Base-by-base conservation (phyloP, 2,797 vertebrate genomes). In the Harpagifer antarcticus region DNA sequence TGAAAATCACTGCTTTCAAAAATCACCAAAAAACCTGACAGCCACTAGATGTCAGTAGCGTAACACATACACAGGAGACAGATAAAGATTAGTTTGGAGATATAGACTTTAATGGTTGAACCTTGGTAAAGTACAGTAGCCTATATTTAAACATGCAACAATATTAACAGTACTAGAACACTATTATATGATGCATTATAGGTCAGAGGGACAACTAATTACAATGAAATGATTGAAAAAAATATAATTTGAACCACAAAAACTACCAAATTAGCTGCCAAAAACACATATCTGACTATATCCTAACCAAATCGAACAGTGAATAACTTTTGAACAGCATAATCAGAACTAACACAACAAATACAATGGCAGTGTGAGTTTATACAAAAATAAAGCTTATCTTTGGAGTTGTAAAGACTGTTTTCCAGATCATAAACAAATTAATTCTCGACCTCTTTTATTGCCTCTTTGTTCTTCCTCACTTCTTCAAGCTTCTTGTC, bases 401-500 rank as follows among this genome's bases (percentile, higher is more conserved):
- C 89, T 95, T 95, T 94, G 87, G 87, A 92, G 80, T 89, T 78
- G 82, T 88, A 85, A 54, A 81, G 47, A 54, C 63, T 64, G 78
- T 62, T 52, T 52, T 83, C 50, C 55, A 82, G 17, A 74, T 42
- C 59, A 48, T 50, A 37, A 79, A 61, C 44, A 70, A 66, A 17
- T 92, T 82, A 93, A 77, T 82, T 86, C 0, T 91, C 87, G 5
- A 77, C 92, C 0, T 93, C 95, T 76, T 96, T 96, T 93, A 95
- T 97, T 82, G 94, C 94, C 78, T 98, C 97, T 94, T 97, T 98
- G 92, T 96, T 98, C 95, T 97, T 98, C 94, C 94, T 93, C 37
- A 98, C 96, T 86, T 99, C 97, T 89, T 99, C 97, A 6, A 97
- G 68, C 67, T 98, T 97, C 95, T 98, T 98, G 84, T 99, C 97